Evolutionary conservation across 2,888 invertebrate genomes (phyloP), one percentile per base, ranked within the genome.

Genomic region (Lottia scabra): DNA sequence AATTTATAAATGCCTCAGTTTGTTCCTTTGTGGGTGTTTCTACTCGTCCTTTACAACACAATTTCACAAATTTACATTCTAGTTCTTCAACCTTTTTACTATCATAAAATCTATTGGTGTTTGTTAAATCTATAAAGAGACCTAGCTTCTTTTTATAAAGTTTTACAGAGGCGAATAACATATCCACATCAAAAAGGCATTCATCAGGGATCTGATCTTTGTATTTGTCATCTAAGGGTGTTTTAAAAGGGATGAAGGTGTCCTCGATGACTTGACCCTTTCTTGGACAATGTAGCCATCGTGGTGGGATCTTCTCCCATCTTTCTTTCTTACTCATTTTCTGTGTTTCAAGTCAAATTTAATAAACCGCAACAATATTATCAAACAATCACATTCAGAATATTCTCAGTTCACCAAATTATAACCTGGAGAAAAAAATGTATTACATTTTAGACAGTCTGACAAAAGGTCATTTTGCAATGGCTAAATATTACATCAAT

Each of bases 41-140:
- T 0, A 95, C 96, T 88, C 98, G 98, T 0, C 98, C 97, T 80
- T 95, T 91, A 89, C 98, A 97, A 81, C 94, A 93, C 75, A 98
- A 88, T 89, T 99, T 99, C 2, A 95, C 90, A 90, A 99, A 99
- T 88, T 92, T 92, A 88, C 95, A 95, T 16, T 92, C 94, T 72
- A 71, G 92, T 86, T 95, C 94, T 56, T 96, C 95, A 30, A 99
- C 92, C 74, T 93, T 93, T n/a, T 91, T 89, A 78, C 94, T 94
- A 84, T 96, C 92, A 88, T 99, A 99, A 90, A 98, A 99, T 73
- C 99, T 92, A 76, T 92, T 93, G 0, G 99, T 99, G 87, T 98
- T 97, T 0, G 99, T 99, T 78, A 99, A 91, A 90, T 99, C 99
- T 76, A 99, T 94, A 96, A 99, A 97, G 30, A 99, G 89, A 0